Evolutionary conservation across 2,797 vertebrate species (phyloP).

Genomic region (Pantherophis alleghaniensis): DNA sequence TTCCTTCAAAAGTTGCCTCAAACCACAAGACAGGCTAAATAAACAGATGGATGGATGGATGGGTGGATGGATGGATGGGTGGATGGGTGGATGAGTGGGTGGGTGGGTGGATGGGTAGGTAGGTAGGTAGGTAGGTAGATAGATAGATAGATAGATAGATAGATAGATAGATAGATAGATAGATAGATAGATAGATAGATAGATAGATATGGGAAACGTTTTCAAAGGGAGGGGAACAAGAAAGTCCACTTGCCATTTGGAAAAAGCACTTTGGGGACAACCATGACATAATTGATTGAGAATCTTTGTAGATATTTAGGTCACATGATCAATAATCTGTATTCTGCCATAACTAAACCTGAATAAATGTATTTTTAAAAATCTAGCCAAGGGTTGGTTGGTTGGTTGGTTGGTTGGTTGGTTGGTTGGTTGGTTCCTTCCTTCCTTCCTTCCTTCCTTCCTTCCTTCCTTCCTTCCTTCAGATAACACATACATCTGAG

Average conservation of each 20-base stretch:
- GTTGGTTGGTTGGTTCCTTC: too few species aligned
- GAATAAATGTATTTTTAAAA: not conserved
- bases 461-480: not conserved
- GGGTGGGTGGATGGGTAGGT: accelerated
- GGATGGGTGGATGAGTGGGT: too few species aligned
- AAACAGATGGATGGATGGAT: too few species aligned
- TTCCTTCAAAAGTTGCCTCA: not conserved
- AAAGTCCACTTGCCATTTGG: not conserved
- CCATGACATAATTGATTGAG: not conserved
- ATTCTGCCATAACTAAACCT: not conserved
- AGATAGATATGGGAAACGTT: not conserved
- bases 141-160: too few species aligned
- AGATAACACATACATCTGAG: not conserved
- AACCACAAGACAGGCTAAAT: not conserved
- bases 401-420: too few species aligned
- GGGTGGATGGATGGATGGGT: too few species aligned
- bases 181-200: too few species aligned
- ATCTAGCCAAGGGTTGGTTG: not conserved
- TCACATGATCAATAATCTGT: not conserved
- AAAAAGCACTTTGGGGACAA: not conserved
- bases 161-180: too few species aligned
- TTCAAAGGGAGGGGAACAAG: not conserved
- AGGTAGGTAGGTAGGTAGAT: too few species aligned
- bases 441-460: not conserved
- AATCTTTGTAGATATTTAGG: not conserved